Evolutionary conservation across 1,140 invertebrate species (phyloP).

Genomic region (Pseudomyrmex dendroicus): DNA sequence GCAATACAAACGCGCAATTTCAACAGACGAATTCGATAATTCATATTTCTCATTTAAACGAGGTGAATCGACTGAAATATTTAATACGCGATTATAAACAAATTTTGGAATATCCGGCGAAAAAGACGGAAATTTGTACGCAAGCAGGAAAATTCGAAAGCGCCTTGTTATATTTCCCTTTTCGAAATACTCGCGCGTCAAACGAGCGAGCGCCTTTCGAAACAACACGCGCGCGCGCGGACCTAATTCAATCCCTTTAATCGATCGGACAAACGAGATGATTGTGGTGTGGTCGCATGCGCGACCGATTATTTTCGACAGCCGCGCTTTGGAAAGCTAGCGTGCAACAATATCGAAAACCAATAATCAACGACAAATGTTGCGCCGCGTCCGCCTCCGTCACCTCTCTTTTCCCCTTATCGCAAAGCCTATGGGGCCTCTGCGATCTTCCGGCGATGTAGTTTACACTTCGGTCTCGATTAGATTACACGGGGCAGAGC

Average conservation of each 20-base stretch:
- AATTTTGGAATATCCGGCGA: background rate
- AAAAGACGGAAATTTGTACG: background rate
- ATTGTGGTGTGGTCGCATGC: slow-evolving; percentile 18
- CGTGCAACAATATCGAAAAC: slow-evolving; percentile 53
- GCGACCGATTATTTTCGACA: slow-evolving; percentile 50
- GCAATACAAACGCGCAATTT: background rate
- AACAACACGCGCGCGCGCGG: background rate
- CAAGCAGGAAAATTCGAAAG: slow-evolving; percentile 14
- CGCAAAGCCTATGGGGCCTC: background rate
- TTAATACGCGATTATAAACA: background rate
- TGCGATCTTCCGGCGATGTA: slow-evolving; percentile 44
- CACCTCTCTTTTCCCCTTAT: background rate
- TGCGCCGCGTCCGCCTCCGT: background rate
- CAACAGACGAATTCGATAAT: background rate
- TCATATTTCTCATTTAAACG: background rate
- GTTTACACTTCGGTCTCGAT: slow-evolving; percentile 52
- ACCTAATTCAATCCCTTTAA: slow-evolving; percentile 52
- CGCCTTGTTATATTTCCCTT: too few species aligned
- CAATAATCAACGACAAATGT: slow-evolving; percentile 61
- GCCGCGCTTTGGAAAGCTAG: slow-evolving; percentile 17
- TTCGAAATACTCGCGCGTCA: slow-evolving; percentile 10
- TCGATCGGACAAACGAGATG: slow-evolving; percentile 23
- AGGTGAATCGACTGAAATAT: background rate
- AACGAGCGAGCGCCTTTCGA: background rate
- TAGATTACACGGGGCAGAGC: slow-evolving; percentile 46